Base-by-base conservation (phyloP, 2,888 invertebrate genomes). In the Torymus auratus region DNA sequence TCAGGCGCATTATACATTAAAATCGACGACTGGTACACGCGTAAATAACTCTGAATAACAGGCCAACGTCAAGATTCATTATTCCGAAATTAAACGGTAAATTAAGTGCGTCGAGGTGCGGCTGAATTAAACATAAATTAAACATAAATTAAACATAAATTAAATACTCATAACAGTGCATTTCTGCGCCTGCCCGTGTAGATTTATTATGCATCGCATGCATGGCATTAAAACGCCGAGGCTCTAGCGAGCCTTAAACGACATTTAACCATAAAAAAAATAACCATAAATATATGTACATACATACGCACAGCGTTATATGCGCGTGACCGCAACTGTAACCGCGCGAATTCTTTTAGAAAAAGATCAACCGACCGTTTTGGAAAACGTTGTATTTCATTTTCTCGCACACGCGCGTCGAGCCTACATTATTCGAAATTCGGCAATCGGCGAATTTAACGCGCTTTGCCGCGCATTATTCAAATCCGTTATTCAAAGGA, bases 401-500 rank as follows among this genome's bases (percentile, higher is more conserved):
- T 28, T 28, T 28, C 28, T 28, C 28, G 28, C 28, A 2, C 28
- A 7, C 28, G 7, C 28, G 28, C 28, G 3, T 28, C 28, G 28
- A 3, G 7, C 7, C 71, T 53, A 3, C 50, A 62, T 61, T 62
- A 58, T 58, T 28, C 7, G 28, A 28, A 28, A 28, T 28, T 20
- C 23, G 50, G 52, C 23, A 67, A 20, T 12, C 20, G 10, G 10
- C 3, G 71, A 61, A 28, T 60, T 71, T 52, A 61, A 71, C 28
- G 60, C 71, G 15, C 52, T 69, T 69, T 23, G 41, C 1, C 62
- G 52, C 11, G 53, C 61, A 75, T 75, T 75, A 76, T 70, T 70
- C 55, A 76, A 64, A 76, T 76, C 41, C 68, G 68, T 58, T 70
- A 70, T 77, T 77, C 77, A 70, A 77, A 77, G 64, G 77, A 70